Percentiles rank a stretch among this genome's conserved stretches.
phyloP scores from a whole-genome alignment of 2,888 invertebrate genomes.

The Xylota segnis region DNA sequence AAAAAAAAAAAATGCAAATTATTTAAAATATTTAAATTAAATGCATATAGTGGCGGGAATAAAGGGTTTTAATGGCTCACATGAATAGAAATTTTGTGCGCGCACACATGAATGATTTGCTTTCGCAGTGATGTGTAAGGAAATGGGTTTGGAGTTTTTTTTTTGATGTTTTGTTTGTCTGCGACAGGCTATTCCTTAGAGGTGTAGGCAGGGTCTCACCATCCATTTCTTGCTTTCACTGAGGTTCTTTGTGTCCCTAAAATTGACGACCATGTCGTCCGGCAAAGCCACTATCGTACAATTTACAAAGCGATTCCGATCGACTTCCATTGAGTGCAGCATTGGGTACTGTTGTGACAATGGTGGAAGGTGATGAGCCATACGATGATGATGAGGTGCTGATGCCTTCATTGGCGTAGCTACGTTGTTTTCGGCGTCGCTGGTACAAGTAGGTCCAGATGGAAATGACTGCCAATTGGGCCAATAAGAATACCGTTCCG shows the following conservation, averaged over 20 bases:
- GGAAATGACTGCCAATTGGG: slow-evolving; percentile 93
- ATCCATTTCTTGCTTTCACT: slow-evolving; percentile 48
- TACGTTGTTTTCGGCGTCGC: slow-evolving; percentile 86
- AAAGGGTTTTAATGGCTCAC: slow-evolving; percentile 61
- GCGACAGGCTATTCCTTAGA: slow-evolving; percentile 11
- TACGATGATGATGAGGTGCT: slow-evolving; percentile 79
- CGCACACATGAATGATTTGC: slow-evolving; percentile 22
- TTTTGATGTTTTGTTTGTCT: no score
- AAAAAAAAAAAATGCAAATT: slow-evolving; percentile 56
- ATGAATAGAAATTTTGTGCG: slow-evolving; percentile 66
- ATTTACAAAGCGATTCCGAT: slow-evolving; percentile 91
- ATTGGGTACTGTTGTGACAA: slow-evolving; percentile 85
- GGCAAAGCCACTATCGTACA: slow-evolving; percentile 93
- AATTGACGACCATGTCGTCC: slow-evolving; percentile 85
- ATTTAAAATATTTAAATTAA: slow-evolving; percentile 74
- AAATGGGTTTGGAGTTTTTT: not conserved
- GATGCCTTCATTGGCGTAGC: slow-evolving; percentile 79
- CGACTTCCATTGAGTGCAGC: slow-evolving; percentile 88
- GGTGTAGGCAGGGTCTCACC: not conserved
- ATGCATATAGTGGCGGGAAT: slow-evolving; percentile 68
- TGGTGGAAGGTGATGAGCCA: slow-evolving; percentile 78
- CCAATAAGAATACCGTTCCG: slow-evolving; percentile 93
- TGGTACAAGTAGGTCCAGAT: slow-evolving; percentile 96
- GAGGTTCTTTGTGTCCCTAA: slow-evolving; percentile 71
- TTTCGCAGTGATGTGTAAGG: slow-evolving; percentile 26